Base-by-base conservation (phyloP, 2,888 invertebrate genomes). In the Auanema sp. region DNA sequence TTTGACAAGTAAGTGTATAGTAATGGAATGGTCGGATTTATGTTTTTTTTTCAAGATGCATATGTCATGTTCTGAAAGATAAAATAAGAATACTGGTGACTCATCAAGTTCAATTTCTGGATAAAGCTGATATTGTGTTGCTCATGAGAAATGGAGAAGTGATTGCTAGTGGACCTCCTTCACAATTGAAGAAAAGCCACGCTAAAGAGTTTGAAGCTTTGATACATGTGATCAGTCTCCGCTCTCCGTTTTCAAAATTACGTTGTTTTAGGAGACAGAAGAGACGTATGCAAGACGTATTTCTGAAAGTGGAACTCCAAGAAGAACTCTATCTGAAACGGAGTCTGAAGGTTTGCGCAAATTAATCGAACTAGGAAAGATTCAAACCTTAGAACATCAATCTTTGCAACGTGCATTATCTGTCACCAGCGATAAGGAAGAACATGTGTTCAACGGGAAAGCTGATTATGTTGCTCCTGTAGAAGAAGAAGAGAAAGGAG, bases 61-160 rank as follows among this genome's bases (percentile, higher is more conserved):
- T 91, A 61, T 85, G 84, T 67, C 90, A 74, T 87, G 89, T 89
- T 76, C 84, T 92, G 61, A 86, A 86, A 49, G 55, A 69, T 52
- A 76, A 76, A 49, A 61, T 77, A 10, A 89, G 90, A 0, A 87
- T 92, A 54, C 85, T 92, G 60, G 90, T 91, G 3, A 92, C 92
- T 0, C 92, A 93, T 86, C 92, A 92, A 83, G 60, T 75, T 57
- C 92, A 92, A 83, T 91, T 90, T 68, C 75, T 87, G 41, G 79
- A 83, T 58, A 79, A 80, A 23, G 85, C 86, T 1, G 83, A 84
- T 65, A 77, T 81, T 49, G 85, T 87, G 33, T 73, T 86, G 16
- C 81, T 87, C 25, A 78, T 87, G 57, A 84, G 84, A 69, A 83
- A 85, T 68, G 84, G 85, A 18, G 25, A 62, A 40, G 56, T 56